Evolutionary conservation across 2,888 invertebrate genomes (phyloP).

Genomic region (Colletes collaris): DNA sequence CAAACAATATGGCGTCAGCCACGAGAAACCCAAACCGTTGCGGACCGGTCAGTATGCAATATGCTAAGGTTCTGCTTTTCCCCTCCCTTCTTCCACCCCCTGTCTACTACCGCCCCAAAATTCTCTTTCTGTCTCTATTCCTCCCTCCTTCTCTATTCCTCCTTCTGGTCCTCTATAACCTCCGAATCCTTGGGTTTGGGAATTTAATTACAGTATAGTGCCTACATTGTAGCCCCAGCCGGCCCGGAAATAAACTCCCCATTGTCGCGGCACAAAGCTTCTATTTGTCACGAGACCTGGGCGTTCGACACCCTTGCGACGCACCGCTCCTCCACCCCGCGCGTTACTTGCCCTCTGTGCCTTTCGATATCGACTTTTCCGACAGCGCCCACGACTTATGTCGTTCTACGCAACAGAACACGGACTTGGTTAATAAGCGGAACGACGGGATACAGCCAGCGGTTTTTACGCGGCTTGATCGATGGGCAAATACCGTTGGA

Average conservation of each 20-base stretch:
- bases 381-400: constrained; percentile 60
- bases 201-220: constrained; percentile 83
- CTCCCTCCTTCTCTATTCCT: constrained; percentile 61
- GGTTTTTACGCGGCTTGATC: background rate
- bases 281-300: constrained; percentile 81
- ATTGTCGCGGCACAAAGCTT: constrained; percentile 82
- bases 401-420: constrained; percentile 38
- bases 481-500: background rate
- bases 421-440: constrained; percentile 41
- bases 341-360: constrained; percentile 57
- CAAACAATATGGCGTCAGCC: constrained; percentile 80
- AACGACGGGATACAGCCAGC: background rate
- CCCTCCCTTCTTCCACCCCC: constrained; percentile 37
- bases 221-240: constrained; percentile 83
- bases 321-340: constrained; percentile 40
- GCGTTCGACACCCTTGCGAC: constrained; percentile 74
- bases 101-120: constrained; percentile 56
- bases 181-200: constrained; percentile 81
- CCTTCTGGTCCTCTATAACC: constrained; percentile 70
- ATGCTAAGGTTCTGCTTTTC: constrained; percentile 78
- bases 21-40: constrained; percentile 70
- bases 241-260: constrained; percentile 83
- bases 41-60: constrained; percentile 82
- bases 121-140: constrained; percentile 57
- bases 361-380: constrained; percentile 71